phyloP scores from a whole-genome alignment of 2,888 invertebrate genomes.

The Lepidochrysops patricia region DNA sequence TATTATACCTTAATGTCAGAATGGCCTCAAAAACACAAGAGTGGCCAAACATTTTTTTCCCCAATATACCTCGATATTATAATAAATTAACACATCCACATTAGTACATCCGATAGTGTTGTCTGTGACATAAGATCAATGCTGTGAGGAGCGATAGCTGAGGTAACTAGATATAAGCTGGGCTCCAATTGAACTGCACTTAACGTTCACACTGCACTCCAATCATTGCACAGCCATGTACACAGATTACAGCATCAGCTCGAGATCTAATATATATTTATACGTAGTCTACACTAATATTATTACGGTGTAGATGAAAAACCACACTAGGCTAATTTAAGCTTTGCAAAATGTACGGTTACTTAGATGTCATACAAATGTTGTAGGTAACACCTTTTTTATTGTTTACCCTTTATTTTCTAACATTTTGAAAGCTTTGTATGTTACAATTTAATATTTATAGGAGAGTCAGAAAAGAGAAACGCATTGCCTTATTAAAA shows the following conservation, averaged over 20 bases:
- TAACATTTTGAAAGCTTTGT: background rate
- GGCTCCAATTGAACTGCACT: background rate
- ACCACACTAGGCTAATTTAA: too few relatives aligned
- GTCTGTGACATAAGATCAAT: background rate
- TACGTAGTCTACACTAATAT: background rate
- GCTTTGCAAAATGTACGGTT: too few relatives aligned
- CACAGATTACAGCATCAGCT: background rate
- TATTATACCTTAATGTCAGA: too few relatives aligned
- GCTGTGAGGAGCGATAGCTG: background rate
- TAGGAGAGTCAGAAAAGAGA: background rate
- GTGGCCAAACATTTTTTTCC: too few relatives aligned
- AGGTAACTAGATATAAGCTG: background rate
- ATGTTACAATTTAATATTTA: background rate
- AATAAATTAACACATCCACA: too few relatives aligned
- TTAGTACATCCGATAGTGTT: background rate
- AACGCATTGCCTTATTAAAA: slow-evolving; percentile 1
- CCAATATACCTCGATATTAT: too few relatives aligned
- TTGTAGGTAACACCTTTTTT: too few relatives aligned
- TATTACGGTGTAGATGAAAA: too few relatives aligned
- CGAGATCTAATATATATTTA: background rate
- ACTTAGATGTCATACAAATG: too few relatives aligned
- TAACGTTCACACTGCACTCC: background rate
- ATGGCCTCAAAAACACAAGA: too few relatives aligned
- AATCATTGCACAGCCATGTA: background rate
- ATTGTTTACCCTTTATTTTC: background rate